Base-by-base conservation (phyloP, 2,113 vertebrate genomes). In the Syrrhaptes paradoxus region DNA sequence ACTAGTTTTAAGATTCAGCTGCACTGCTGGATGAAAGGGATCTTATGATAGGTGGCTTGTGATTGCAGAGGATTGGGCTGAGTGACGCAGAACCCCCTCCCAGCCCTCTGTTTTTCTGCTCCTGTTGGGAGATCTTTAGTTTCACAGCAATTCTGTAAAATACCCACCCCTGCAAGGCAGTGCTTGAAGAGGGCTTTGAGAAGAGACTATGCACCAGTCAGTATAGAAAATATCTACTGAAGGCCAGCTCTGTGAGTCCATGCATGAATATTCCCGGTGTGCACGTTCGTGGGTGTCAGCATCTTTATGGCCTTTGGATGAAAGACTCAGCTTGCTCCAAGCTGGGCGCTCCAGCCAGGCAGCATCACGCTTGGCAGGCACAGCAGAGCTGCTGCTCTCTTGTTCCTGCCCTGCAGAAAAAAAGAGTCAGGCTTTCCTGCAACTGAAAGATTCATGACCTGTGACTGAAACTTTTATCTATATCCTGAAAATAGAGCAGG, bases 401-500 rank as follows among this genome's bases (percentile, higher is more conserved):
- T 68, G 18, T 54, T 79, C 48, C 75, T 66, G 83, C 36, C 62
- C 77, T 0, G 2, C 73, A 87, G 74, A 78, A 90, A 85, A 85
- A 83, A 87, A n/a, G 20, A 85, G 38, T 45, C 63, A 80, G 68
- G 61, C 52, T 73, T 81, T 58, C 62, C 61, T 65, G 68, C 72
- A 90, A 32, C 88, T 28, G 61, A 78, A 74, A 68, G 55, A 93
- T 71, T 57, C 66, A 28, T 63, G 78, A 87, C 70, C 87, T 62
- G 67, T 41, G 58, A 62, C 70, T 41, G 82, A 62, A 77, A 88
- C 63, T 93, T 84, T 92, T 91, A 63, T 82, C 73, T 72, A 22
- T 62, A 91, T 65, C 77, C 85, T 45, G 63, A 90, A 96, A 96
- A 89, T 77, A 91, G 86, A 90, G 79, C n/a, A 41, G 59, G 14